A percentile compares a stretch with the other conserved stretches of the same genome.
Conservation (phyloP, 2,888 invertebrate species). For the Gymnocheta viridis region DNA sequence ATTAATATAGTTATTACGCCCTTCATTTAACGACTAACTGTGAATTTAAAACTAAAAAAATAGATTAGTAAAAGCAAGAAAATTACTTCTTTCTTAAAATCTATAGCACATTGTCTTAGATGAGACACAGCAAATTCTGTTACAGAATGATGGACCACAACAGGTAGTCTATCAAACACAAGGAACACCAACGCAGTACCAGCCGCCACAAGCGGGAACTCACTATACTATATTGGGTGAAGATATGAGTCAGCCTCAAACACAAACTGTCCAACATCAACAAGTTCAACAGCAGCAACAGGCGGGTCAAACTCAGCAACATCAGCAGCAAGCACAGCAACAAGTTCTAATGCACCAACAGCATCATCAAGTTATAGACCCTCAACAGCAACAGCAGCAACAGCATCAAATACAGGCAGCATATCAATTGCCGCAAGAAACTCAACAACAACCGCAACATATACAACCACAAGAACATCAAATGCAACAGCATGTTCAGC, state of each 20-base stretch:
- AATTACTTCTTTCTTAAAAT: conserved; percentile 1
- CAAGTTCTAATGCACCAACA: conserved; percentile 74
- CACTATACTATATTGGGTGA: conserved; percentile 72
- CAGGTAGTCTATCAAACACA: conserved; percentile 82
- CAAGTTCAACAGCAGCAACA: conserved; percentile 74
- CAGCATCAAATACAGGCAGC: conserved; percentile 70
- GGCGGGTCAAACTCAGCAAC: conserved; percentile 73
- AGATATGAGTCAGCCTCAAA: conserved; percentile 75
- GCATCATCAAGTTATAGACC: conserved; percentile 71
- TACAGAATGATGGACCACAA: conserved; percentile 81
- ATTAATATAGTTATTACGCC: not conserved
- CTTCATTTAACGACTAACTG: not conserved
- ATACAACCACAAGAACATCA: conserved; percentile 76
- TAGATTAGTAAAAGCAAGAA: not conserved
- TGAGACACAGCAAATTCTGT: conserved; percentile 74
- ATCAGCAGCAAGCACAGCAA: conserved; percentile 74
- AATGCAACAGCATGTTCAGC: conserved; percentile 75
- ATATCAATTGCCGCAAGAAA: conserved; percentile 71
- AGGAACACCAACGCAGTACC: conserved; percentile 73
- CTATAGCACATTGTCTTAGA: conserved; percentile 62
- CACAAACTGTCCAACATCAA: conserved; percentile 74
- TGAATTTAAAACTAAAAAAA: not conserved
- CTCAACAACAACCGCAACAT: conserved; percentile 73
- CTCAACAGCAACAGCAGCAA: conserved; percentile 74
- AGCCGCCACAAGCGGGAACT: conserved; percentile 71